phyloP scores from a whole-genome alignment of 2,797 vertebrate genomes.

The Poliocrania exsul region DNA sequence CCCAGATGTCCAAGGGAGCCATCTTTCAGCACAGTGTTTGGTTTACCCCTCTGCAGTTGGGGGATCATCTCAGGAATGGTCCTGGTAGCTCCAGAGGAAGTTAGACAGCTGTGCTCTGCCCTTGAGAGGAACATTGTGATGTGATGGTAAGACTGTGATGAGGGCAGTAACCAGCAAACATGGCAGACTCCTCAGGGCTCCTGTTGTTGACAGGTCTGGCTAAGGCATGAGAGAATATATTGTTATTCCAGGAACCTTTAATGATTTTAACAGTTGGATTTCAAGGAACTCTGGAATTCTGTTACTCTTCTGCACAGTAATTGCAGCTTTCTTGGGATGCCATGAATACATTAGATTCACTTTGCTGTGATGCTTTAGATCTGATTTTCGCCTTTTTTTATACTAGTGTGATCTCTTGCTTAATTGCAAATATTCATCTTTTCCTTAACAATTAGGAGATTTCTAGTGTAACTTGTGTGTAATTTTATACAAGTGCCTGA shows the following conservation, averaged over 20 bases:
- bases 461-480: neutral
- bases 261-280: constrained; percentile 38
- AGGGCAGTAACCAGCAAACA: neutral
- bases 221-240: neutral
- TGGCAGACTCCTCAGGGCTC: neutral
- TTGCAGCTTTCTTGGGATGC: neutral
- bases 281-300: neutral
- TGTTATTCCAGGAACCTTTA: neutral
- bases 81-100: neutral
- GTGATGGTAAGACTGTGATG: neutral
- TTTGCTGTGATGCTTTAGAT: neutral
- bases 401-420: neutral
- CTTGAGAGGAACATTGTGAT: neutral
- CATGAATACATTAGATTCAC: neutral
- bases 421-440: neutral
- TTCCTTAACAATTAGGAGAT: neutral
- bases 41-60: neutral
- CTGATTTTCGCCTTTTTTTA: neutral
- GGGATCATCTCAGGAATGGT: neutral
- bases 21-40: fast-evolving
- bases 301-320: neutral
- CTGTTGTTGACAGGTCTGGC: constrained; percentile 29
- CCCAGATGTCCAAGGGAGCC: neutral
- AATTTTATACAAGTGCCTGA: neutral
- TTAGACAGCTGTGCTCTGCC: neutral